These are phyloP conservation scores for Lepus oiostolus DNA, from an alignment of 2,797 vertebrate genomes.

Conservation along the genomic window DNA sequence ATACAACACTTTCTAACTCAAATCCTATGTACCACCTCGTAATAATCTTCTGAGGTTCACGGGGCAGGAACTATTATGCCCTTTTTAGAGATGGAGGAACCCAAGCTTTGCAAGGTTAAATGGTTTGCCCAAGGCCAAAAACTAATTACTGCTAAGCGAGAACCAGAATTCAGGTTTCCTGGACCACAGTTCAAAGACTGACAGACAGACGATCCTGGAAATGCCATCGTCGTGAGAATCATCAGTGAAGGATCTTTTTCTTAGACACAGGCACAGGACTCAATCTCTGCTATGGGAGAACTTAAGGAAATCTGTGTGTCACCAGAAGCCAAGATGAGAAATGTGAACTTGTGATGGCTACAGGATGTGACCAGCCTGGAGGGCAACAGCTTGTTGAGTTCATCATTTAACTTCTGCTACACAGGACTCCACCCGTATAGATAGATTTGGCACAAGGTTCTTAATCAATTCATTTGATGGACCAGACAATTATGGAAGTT, in stretches of 20 bases:
- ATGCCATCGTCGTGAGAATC: background rate
- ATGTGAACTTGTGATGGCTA: background rate
- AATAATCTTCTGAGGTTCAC: background rate
- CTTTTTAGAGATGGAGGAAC: constrained; percentile 3
- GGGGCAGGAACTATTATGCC: background rate
- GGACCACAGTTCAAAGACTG: constrained; percentile 1
- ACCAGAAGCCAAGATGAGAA: background rate
- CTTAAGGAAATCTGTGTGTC: background rate
- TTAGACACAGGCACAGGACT: background rate
- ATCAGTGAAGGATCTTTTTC: background rate
- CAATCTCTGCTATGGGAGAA: background rate
- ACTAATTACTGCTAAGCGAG: background rate
- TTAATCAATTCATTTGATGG: constrained; percentile 15
- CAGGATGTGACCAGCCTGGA: background rate
- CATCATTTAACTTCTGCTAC: background rate
- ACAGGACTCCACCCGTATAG: background rate
- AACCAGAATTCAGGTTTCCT: constrained; percentile 5
- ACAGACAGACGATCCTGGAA: background rate
- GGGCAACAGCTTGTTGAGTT: background rate
- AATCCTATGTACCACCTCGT: background rate
- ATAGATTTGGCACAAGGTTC: background rate
- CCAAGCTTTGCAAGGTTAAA: background rate
- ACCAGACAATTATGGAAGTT: background rate
- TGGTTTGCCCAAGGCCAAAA: background rate
- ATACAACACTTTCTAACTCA: background rate